Evolutionary conservation across 2,888 invertebrate species (phyloP), one percentile per base, ranked within the genome.

Genomic region (Pherbina coryleti): DNA sequence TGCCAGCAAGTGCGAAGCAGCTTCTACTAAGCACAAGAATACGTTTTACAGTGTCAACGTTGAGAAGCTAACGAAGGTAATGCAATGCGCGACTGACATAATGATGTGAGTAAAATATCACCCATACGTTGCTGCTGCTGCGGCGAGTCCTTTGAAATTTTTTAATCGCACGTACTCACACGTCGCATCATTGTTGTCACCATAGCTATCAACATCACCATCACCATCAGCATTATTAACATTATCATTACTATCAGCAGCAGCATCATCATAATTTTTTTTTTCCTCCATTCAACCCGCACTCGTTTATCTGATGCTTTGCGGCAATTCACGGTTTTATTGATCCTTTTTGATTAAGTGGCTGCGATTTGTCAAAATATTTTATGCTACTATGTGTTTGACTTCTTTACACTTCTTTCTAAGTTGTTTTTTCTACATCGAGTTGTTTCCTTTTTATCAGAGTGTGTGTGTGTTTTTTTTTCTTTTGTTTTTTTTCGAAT

Each of bases 281-380:
- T 57, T n/a, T n/a, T n/a, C n/a, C n/a, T n/a, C n/a, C 55, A 72
- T 72, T 71, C 71, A 37, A 37, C 44, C 44, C 44, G 49, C 67
- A 28, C 60, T 25, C 60, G 60, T 60, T 60, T 60, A 60, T 60
- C 60, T 28, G 67, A 44, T 67, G 22, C 44, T 7, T 17, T 44
- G 72, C 72, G 57, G 37, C 57, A 57, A 19, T 31, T 34, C 19
- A 28, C 31, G 72, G 79, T 79, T 79, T 80, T 79, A 80, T 81
- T 80, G 79, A 80, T 80, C 78, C 81, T 81, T 79, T 80, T 78
- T 83, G 82, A 83, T 83, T 81, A 82, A 82, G 82, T 82, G 82
- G 71, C 76, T 79, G 82, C 77, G 80, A 82, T 82, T 82, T 82
- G 82, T 82, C 82, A 82, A 81, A 81, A 82, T 82, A 82, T 79